Evolutionary conservation across 2,113 vertebrate species (phyloP).

Genomic region (Protobothrops flavoviridis): DNA sequence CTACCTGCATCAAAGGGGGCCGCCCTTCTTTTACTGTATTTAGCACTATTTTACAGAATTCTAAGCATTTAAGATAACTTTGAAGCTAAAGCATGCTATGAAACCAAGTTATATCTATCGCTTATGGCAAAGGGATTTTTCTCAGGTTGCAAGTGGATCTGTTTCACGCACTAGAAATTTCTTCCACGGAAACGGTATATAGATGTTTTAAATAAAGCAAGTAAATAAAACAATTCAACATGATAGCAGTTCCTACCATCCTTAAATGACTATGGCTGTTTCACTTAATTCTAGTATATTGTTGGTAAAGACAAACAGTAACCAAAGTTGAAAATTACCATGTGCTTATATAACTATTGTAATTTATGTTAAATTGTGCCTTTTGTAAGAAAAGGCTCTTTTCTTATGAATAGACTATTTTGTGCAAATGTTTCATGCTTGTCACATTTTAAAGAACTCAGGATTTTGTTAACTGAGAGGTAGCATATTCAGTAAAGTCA

Average conservation of each 20-base stretch:
- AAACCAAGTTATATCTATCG: neutral
- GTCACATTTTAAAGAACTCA: neutral
- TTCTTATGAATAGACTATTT: neutral
- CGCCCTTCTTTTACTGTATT: neutral
- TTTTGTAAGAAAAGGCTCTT: neutral
- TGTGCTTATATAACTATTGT: neutral
- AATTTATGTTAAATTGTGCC: neutral
- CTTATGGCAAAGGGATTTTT: neutral
- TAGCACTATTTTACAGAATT: neutral
- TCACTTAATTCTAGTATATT: neutral
- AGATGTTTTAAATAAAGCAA: neutral
- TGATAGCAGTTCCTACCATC: neutral
- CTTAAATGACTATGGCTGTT: neutral
- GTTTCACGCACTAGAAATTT: neutral
- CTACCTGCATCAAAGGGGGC: neutral
- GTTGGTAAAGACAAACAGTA: neutral
- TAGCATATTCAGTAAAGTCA: neutral
- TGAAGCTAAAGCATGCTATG: neutral
- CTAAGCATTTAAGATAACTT: neutral
- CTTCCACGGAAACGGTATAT: neutral
- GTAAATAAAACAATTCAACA: neutral
- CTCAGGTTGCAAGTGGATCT: neutral
- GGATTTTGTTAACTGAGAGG: neutral
- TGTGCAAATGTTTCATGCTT: neutral
- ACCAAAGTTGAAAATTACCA: neutral